Evolutionary conservation across 2,888 invertebrate genomes (phyloP), one percentile per base, ranked within the genome.

Genomic region (Rutpela maculata): DNA sequence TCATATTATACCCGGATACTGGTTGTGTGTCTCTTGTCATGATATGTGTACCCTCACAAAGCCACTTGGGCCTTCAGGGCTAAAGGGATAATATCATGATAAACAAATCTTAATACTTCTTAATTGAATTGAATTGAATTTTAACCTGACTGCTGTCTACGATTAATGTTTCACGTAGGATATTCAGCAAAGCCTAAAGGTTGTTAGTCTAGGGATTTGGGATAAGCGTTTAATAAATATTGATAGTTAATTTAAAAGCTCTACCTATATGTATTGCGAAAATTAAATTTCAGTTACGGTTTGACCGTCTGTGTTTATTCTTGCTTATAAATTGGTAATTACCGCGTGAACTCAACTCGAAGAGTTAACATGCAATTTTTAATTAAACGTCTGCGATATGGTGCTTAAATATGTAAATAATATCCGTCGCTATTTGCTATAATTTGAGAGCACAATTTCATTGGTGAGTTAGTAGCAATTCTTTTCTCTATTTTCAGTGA

Each of bases 141-240:
- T 35, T 35, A 35, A 15, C 43, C 43, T 11, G 43, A 11, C 43
- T 15, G 12, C 43, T n/a, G n/a, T 6, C 7, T 50, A 50, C 15
- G 50, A 50, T 50, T 50, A 50, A 50, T 50, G 1, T 50, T 50
- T 50, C n/a, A 50, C 50, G 3, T n/a, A 50, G 6, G 12, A 50
- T 50, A 50, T 50, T 50, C 50, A 50, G 5, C n/a, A 50, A 50
- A 50, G 6, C 50, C n/a, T 12, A 50, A n/a, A 50, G 50, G 50
- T 50, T 50, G n/a, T 50, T 50, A n/a, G 50, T 50, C 50, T 50
- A 50, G 50, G 50, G 50, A 50, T 50, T 50, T n/a, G 50, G 50
- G 50, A 50, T 50, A 50, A 50, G 50, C 50, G 15, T 0, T 6
- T 50, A n/a, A 50, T 50, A 50, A 50, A 50, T 50, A 50, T 50